Evolutionary conservation across 2,888 invertebrate genomes (phyloP), one percentile per base, ranked within the genome.

Genomic region (Cephus runcator): DNA sequence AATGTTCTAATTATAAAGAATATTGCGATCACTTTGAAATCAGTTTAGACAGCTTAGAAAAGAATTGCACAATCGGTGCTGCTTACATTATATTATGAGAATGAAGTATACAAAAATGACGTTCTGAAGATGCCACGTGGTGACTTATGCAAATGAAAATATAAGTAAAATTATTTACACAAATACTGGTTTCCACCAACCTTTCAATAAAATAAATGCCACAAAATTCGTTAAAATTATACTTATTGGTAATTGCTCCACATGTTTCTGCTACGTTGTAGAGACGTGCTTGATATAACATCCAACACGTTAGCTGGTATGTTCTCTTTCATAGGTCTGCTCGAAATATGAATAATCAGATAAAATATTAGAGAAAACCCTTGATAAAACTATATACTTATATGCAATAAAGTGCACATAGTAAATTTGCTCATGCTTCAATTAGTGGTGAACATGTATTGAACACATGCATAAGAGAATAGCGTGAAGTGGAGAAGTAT

Each of bases 251-350:
- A 79, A n/a, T 76, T 73, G 73, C 69, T 81, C 77, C 79, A 75
- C 74, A 73, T 74, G 40, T 34, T 73, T 76, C 71, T 56, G 76
- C n/a, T 77, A 71, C 69, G 73, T n/a, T 76, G 76, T n/a, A 76
- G 71, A 36, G 74, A 33, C 31, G 73, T 30, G 68, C 31, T 34
- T 12, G 78, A 69, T 35, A 68, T 34, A 78, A 31, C 36, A 34
- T 31, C 83, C 83, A 82, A 78, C 69, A 79, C 73, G 79, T 83
- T 84, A 69, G 76, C 79, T 75, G 85, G 82, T 77, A 85, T 75
- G 77, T 83, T 87, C 80, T 85, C 84, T 80, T 86, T 85, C 82
- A 82, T 83, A 78, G 83, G 80, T 81, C 86, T 86, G 82, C 74
- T 80, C 78, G 79, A 83, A 82, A 15, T 71, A 34, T 56, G 23